Conservation (phyloP, 2,113 vertebrate genomes). For the Polypterus senegalus region DNA sequence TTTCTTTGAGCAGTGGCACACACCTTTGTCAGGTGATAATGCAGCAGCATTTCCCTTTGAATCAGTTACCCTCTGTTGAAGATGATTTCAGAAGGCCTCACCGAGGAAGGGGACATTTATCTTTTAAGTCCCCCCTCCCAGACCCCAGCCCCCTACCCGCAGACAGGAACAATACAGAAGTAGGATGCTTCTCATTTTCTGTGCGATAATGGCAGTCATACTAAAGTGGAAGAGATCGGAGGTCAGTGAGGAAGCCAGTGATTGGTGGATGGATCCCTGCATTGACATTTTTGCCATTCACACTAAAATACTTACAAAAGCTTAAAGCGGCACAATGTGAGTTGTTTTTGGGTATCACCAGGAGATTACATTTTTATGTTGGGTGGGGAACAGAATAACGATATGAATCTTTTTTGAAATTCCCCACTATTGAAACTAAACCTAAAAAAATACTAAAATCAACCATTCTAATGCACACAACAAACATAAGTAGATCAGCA, state of each 20-base stretch:
- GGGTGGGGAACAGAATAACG: too few relatives aligned
- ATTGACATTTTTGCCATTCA: slow-evolving; percentile 60
- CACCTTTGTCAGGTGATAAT: slow-evolving; percentile 18
- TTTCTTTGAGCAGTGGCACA: slow-evolving; percentile 3
- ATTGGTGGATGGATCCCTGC: slow-evolving; percentile 53
- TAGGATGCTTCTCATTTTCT: slow-evolving; percentile 59
- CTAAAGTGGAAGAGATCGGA: slow-evolving; percentile 60
- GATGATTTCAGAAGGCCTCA: slow-evolving; percentile 38
- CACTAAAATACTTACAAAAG: not conserved
- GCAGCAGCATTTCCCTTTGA: slow-evolving; percentile 10
- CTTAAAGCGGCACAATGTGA: not conserved
- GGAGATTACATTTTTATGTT: too few relatives aligned
- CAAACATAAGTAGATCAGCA: too few relatives aligned
- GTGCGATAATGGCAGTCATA: slow-evolving; percentile 63
- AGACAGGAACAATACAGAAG: slow-evolving; percentile 51
- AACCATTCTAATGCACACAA: too few relatives aligned
- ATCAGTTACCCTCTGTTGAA: slow-evolving; percentile 16
- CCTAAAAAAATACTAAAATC: too few relatives aligned
- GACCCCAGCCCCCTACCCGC: slow-evolving; percentile 32
- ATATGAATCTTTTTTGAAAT: too few relatives aligned
- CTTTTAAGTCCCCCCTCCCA: slow-evolving; percentile 32
- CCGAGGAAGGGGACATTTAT: slow-evolving; percentile 42
- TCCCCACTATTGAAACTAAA: too few relatives aligned
- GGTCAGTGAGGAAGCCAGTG: slow-evolving; percentile 47
- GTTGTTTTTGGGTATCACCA: too few relatives aligned